These are phyloP conservation scores for Chiloscyllium plagiosum DNA, from an alignment of 2,113 vertebrate species.

Conservation along the genomic window DNA sequence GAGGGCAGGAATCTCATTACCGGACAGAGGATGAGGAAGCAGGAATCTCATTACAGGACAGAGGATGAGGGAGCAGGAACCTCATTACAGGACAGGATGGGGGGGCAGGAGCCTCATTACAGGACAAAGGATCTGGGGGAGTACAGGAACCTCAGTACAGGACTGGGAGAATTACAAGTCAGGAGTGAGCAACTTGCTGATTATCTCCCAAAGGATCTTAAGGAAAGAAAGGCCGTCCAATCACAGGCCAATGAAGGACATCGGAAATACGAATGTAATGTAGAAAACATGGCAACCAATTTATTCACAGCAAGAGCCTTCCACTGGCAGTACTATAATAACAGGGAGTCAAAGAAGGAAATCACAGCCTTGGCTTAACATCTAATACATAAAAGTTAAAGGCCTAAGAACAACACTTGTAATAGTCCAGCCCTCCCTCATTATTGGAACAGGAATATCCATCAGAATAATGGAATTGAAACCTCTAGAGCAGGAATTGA, in stretches of 20 bases:
- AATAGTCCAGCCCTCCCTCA: background rate
- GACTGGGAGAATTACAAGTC: background rate
- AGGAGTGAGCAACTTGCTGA: background rate
- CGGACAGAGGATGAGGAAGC: too few relatives aligned
- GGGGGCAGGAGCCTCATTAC: background rate
- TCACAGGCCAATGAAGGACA: background rate
- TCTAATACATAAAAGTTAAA: too few relatives aligned
- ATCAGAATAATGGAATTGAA: background rate
- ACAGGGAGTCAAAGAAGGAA: background rate
- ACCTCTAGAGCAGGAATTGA: background rate
- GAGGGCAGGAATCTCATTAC: too few relatives aligned
- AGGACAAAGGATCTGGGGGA: background rate
- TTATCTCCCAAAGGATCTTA: background rate
- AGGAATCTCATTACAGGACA: too few relatives aligned
- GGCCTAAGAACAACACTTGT: background rate
- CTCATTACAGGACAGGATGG: too few relatives aligned
- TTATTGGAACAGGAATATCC: background rate
- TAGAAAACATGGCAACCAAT: background rate
- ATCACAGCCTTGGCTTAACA: background rate
- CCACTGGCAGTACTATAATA: background rate
- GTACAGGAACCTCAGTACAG: background rate
- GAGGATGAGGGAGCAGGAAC: too few relatives aligned
- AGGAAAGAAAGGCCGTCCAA: background rate
- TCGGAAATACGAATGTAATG: too few relatives aligned
- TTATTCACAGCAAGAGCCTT: background rate